These are phyloP conservation scores for Rhynchopsitta pachyrhyncha DNA, from an alignment of 2,113 vertebrate species.

Conservation along the genomic window DNA sequence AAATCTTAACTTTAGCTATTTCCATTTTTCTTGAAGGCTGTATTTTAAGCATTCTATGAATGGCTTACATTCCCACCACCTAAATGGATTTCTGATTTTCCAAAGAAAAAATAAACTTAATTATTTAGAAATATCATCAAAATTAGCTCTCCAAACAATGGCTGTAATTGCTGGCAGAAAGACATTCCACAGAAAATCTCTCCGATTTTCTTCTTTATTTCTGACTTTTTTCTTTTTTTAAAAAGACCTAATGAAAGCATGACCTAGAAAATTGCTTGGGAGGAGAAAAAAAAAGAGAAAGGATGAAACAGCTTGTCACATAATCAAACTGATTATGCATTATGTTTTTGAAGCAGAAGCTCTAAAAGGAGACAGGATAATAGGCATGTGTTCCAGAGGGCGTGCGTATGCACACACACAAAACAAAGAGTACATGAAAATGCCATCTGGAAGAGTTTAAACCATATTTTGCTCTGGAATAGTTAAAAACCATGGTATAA, in stretches of 20 bases:
- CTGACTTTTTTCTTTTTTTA: background rate
- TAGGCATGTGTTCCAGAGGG: background rate
- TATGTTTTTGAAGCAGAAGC: constrained; percentile 44
- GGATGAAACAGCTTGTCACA: constrained; percentile 42
- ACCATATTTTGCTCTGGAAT: background rate
- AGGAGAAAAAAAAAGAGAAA: background rate
- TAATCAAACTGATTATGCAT: constrained; percentile 58
- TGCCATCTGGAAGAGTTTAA: background rate
- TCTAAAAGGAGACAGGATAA: constrained; percentile 25
- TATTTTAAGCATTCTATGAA: constrained; percentile 11
- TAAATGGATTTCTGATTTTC: constrained; percentile 52
- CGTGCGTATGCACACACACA: background rate
- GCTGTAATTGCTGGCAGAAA: constrained; percentile 31
- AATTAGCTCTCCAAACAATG: constrained; percentile 30
- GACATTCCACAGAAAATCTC: background rate
- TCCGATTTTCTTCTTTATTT: background rate
- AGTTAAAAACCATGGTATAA: background rate
- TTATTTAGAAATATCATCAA: background rate
- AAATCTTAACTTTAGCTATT: background rate
- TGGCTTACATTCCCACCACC: background rate
- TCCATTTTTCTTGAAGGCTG: background rate
- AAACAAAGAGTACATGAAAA: background rate
- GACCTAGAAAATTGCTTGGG: constrained; percentile 36
- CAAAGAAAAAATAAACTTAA: background rate
- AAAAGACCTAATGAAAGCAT: constrained; percentile 20